phyloP scores from a whole-genome alignment of 2,797 vertebrate species.

The Odontamblyopus lacepedii region DNA sequence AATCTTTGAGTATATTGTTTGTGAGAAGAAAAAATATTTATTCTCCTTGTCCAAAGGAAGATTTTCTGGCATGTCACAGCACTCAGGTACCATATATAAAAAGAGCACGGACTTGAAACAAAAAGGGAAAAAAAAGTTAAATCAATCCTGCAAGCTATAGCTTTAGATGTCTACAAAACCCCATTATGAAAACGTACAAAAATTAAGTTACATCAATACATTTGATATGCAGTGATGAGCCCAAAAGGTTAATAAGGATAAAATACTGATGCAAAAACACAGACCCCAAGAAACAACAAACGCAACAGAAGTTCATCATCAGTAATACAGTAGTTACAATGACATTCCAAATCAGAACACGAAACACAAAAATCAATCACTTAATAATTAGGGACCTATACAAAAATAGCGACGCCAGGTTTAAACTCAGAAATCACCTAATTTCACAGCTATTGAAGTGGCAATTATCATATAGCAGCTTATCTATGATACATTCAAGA shows the following conservation, averaged over 20 bases:
- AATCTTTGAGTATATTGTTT: constrained; percentile 68
- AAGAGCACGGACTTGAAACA: constrained; percentile 70
- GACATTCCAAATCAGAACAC: constrained; percentile 97
- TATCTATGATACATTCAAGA: constrained; percentile 99
- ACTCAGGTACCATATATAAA: constrained; percentile 65
- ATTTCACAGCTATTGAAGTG: constrained; percentile 99
- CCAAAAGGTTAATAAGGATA: constrained; percentile 92
- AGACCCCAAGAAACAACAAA: constrained; percentile 88
- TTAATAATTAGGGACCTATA: constrained; percentile 96
- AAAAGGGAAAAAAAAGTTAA: constrained; percentile 84
- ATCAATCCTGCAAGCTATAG: constrained; percentile 97
- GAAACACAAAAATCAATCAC: constrained; percentile 89
- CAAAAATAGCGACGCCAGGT: constrained; percentile 94
- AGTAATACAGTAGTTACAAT: constrained; percentile 99
- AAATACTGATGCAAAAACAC: constrained; percentile 97
- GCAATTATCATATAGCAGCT: constrained; percentile 99
- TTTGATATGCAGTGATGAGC: constrained; percentile 98
- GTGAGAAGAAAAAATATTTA: constrained; percentile 22
- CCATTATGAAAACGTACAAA: constrained; percentile 92
- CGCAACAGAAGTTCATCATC: constrained; percentile 94
- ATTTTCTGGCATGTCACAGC: constrained; percentile 85
- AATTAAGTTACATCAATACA: constrained; percentile 96
- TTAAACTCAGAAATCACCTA: constrained; percentile 95
- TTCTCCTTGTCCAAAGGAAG: constrained; percentile 40
- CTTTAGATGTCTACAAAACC: constrained; percentile 90